A percentile compares a stretch with the other conserved stretches of the same genome.
Conservation (phyloP, 2,888 invertebrate species). For the Phrixothrix hirtus region DNA sequence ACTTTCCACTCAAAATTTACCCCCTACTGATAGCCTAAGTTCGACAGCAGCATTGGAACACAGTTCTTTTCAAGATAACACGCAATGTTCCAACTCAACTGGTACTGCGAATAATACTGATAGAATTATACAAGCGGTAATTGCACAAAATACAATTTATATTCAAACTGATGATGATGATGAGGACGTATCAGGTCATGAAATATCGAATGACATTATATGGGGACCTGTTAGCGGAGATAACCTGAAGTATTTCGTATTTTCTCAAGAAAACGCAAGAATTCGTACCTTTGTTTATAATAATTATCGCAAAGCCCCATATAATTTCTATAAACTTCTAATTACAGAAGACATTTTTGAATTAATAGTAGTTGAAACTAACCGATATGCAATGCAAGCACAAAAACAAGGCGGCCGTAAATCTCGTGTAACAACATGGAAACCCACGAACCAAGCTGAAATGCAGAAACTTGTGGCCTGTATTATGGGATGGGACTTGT, state of each 20-base stretch:
- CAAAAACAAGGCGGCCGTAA: no score
- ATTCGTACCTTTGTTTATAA: neutral
- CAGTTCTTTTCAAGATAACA: no score
- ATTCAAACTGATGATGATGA: neutral
- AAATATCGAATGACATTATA: neutral
- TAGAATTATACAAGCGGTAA: neutral
- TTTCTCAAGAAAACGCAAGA: neutral
- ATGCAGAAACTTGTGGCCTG: neutral
- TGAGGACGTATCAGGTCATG: neutral
- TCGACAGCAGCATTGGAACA: no score
- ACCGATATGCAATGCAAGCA: no score
- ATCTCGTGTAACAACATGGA: no score
- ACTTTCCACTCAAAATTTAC: no score
- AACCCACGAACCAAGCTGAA: no score
- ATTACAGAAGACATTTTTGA: neutral
- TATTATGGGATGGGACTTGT: neutral
- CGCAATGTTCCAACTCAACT: no score
- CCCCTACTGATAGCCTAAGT: no score
- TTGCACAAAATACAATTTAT: neutral
- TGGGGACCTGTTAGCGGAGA: neutral
- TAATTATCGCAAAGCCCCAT: neutral
- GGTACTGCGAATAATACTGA: no score
- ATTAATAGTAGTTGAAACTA: neutral
- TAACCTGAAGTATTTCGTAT: neutral
- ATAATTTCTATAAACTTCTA: neutral